Evolutionary conservation across 2,113 vertebrate species (phyloP).

Genomic region (Micronycteris hirsuta): DNA sequence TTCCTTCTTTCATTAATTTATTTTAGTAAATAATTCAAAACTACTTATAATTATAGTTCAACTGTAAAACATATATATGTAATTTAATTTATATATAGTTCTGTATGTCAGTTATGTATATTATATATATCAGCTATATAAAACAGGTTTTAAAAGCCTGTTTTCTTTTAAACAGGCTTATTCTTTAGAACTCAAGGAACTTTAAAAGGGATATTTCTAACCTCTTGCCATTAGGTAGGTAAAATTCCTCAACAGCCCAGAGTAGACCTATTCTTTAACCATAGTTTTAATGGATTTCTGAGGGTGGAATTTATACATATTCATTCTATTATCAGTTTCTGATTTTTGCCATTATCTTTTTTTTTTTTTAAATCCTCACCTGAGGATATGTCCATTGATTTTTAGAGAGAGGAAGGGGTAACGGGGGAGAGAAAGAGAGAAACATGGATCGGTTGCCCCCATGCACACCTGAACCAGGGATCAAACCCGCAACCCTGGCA

Average conservation of each 20-base stretch:
- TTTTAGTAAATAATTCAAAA: background rate
- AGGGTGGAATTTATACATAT: background rate
- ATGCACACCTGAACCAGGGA: background rate
- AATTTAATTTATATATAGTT: background rate
- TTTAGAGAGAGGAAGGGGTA: background rate
- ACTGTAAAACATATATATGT: background rate
- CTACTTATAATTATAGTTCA: background rate
- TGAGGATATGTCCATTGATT: too few species aligned
- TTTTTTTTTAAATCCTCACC: background rate
- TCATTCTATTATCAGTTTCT: background rate
- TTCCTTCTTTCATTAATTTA: slow-evolving; percentile 24
- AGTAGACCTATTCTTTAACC: background rate
- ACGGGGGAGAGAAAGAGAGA: background rate
- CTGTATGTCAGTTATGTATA: background rate
- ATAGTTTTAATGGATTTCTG: background rate
- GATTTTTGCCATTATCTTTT: background rate
- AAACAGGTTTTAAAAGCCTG: background rate
- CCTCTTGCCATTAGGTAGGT: background rate
- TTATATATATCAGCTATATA: background rate
- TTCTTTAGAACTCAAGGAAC: background rate
- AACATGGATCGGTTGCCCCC: background rate
- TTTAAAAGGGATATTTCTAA: background rate
- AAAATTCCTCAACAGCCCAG: background rate
- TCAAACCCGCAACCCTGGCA: background rate
- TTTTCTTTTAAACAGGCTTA: too few species aligned